Evolutionary conservation across 1,140 invertebrate species (phyloP), one percentile per base, ranked within the genome.

Genomic region (Bombus soroeensis): DNA sequence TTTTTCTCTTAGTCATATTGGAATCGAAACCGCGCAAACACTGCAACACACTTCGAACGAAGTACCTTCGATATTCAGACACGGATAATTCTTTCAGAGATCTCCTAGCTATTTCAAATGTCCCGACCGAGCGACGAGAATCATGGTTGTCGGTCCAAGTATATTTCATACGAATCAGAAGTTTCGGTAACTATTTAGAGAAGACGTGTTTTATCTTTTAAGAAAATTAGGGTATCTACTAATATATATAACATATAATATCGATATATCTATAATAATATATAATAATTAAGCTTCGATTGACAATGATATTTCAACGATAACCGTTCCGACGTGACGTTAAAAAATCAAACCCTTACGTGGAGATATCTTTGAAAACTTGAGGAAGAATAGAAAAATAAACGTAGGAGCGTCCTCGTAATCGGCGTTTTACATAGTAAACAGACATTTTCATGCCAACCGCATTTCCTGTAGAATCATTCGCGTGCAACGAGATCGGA

Each of bases 371-470:
- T 37, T 68, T 25, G 32, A 4, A 25, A 68, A 68, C 18, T 68
- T 0, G 15, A 68, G 22, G 22, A 37, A 37, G 34, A 72, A 80
- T 88, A 53, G 39, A 3, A 18, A 64, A 82, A 75, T 66, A 81
- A 82, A 39, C 2, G 39, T 5, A 41, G 32, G 37, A 72, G 25
- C 62, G 43, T 81, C 18, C 68, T 80, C 83, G 81, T 88, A 88
- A 87, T 76, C 68, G 68, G 53, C 68, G 75, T 22, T 91, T 90
- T 90, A 90, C 85, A 87, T 84, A 86, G 87, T 87, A 91, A 90
- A 86, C 79, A 85, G 74, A 82, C 75, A 82, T 87, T 87, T 89
- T 77, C 83, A 90, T 86, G 88, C 80, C 43, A 47, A 57, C 39
- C 74, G 86, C 83, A 87, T 90, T 81, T 81, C 28, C 53, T 34